phyloP scores from a whole-genome alignment of 92 coral and sea anemone species.

The Palythoa caribaeorum region DNA sequence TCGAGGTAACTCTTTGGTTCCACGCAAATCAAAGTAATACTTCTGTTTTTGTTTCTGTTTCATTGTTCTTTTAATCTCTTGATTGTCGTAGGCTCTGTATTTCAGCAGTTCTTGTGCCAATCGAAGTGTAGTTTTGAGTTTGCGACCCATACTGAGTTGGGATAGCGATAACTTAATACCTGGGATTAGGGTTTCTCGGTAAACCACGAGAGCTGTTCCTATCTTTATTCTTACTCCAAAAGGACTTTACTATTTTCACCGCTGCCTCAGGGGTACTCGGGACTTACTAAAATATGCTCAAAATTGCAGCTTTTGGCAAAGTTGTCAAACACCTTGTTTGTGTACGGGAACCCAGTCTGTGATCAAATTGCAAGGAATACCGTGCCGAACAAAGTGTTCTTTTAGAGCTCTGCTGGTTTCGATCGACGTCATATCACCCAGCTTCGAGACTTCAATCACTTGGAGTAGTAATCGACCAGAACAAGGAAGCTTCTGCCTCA shows the following conservation, averaged over 20 bases:
- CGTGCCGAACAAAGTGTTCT: slow-evolving; percentile 57
- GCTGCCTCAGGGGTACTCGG: slow-evolving; percentile 55
- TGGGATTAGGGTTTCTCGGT: slow-evolving; percentile 63
- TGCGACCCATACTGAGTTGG: slow-evolving; percentile 67
- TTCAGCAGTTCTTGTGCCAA: slow-evolving; percentile 54
- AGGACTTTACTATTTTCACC: slow-evolving; percentile 55
- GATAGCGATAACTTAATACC: slow-evolving; percentile 56
- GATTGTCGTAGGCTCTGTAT: too few species aligned
- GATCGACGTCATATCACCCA: slow-evolving; percentile 53
- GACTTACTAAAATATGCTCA: slow-evolving; percentile 45
- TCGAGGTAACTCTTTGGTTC: slow-evolving; percentile 49
- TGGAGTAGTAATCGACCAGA: slow-evolving; percentile 71
- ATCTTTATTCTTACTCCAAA: too few species aligned
- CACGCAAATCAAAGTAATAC: slow-evolving; percentile 34
- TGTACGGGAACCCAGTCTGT: slow-evolving; percentile 1
- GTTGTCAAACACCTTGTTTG: slow-evolving; percentile 32
- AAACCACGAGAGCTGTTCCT: too few species aligned
- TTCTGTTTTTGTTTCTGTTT: slow-evolving; percentile 45
- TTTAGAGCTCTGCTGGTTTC: slow-evolving; percentile 45
- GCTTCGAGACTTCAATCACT: slow-evolving; percentile 65
- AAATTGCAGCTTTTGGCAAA: slow-evolving; percentile 21
- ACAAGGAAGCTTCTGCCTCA: slow-evolving; percentile 54
- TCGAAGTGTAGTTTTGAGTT: slow-evolving; percentile 51
- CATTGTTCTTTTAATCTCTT: slow-evolving; percentile 31
- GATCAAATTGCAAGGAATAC: slow-evolving; percentile 50